These are phyloP conservation scores for Apogon talboti DNA, from an alignment of 2,797 vertebrate species.

Conservation along the genomic window DNA sequence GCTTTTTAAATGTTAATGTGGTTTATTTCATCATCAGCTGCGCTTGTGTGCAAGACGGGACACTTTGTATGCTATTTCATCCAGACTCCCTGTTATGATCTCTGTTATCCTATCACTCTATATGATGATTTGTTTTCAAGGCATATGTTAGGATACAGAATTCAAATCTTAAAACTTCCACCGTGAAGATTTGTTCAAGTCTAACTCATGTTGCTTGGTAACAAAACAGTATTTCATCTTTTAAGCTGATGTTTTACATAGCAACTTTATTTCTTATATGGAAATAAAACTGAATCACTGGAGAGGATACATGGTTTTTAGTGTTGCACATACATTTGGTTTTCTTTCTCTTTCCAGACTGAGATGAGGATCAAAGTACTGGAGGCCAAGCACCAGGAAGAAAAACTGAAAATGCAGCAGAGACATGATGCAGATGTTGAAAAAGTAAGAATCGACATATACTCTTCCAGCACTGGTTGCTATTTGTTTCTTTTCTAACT, in stretches of 20 bases:
- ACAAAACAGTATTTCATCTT: slow-evolving; percentile 9
- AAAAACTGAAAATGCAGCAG: slow-evolving; percentile 92
- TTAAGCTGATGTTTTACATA: slow-evolving; percentile 1
- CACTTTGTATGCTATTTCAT: slow-evolving; percentile 36
- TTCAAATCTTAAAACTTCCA: slow-evolving; percentile 17
- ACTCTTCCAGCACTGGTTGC: neutral
- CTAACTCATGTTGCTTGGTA: slow-evolving; percentile 4
- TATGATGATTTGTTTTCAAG: slow-evolving; percentile 15
- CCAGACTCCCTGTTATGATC: slow-evolving; percentile 29
- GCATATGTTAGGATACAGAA: slow-evolving; percentile 8
- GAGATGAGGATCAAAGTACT: slow-evolving; percentile 90
- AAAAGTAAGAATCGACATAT: slow-evolving; percentile 84
- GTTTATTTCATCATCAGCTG: slow-evolving; percentile 60
- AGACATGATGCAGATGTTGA: slow-evolving; percentile 92
- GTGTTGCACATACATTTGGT: slow-evolving; percentile 9
- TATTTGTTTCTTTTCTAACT: neutral
- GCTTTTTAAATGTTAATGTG: slow-evolving; percentile 65
- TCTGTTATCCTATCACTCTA: slow-evolving; percentile 25
- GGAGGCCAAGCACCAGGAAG: slow-evolving; percentile 93
- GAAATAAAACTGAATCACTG: slow-evolving; percentile 5
- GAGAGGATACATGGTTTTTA: slow-evolving; percentile 3
- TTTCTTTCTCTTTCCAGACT: slow-evolving; percentile 76
- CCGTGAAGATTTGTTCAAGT: slow-evolving; percentile 15
- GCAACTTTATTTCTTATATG: neutral
- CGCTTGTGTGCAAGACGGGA: slow-evolving; percentile 18